Base-by-base conservation (phyloP, 2,888 invertebrate genomes). In the Steinernema carpocapsae region DNA sequence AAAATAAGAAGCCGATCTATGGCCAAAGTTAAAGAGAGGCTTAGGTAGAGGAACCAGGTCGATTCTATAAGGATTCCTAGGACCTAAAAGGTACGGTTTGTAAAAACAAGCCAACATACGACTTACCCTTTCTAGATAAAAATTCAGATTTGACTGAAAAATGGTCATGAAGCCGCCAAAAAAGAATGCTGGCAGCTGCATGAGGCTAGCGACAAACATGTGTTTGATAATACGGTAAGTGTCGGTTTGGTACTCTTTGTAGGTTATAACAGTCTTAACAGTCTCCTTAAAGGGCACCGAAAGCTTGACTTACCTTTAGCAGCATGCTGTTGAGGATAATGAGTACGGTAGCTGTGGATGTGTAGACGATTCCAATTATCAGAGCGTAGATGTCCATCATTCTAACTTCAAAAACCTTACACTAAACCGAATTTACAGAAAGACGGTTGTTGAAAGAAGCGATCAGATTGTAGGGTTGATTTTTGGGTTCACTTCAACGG, bases 1-100 rank as follows among this genome's bases (percentile, higher is more conserved):
- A 51, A 51, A 19, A 51, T 51, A 19, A 51, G 14, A 51, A 51
- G 51, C n/a, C 51, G 51, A 19, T 51, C 51, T n/a, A 51, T 51
- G 12, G 51, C 51, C 51, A 51, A 51, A 19, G 51, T 51, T 19
- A 51, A 51, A 19, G 51, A n/a, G 19, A 51, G 14, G 6, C 14
- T 19, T 6, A 51, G 6, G 51, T 51, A 51, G 12, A 51, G 51
- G 14, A 51, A n/a, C 51, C 51, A 51, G 6, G 12, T 19, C 14
- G 51, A 51, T 51, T n/a, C 6, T 6, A 51, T 51, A 6, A 51
- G 12, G n/a, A 51, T 6, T 19, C 51, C 51, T 19, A 51, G 19
- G 19, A 51, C 51, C 51, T 51, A 51, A 51, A 51, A 10, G 6
- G 6, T 19, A 51, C 14, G n/a, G 6, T 6, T 51, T 6, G n/a